Base-by-base conservation (phyloP, 2,888 invertebrate genomes). In the Cremastinae sp. region DNA sequence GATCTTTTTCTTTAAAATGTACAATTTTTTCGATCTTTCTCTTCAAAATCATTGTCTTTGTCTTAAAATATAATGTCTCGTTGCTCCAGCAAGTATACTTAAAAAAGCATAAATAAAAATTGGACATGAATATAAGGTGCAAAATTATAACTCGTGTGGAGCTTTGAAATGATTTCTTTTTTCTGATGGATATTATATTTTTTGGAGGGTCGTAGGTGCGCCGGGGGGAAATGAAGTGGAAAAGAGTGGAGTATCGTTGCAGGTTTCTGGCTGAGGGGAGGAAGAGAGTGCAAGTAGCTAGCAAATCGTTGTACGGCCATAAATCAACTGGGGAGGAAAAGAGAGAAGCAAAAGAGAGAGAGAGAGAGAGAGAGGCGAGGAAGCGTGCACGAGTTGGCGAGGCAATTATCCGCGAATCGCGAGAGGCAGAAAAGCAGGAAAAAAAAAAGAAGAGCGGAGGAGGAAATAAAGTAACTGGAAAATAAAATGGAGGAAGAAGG, bases 401-500 rank as follows among this genome's bases (percentile, higher is more conserved):
- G 81, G 86, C 85, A 87, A 87, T 87, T 87, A 87, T 85, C 84
- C 86, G 85, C 80, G 82, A 83, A 87, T 87, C 84, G 83, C 78
- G 81, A 82, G 80, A 78, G 64, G 65, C 81, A 79, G 77, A 74
- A 53, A 70, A 64, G 68, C 62, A 76, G 47, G 51, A 14, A 14
- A 53, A 34, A 53, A n/a, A 54, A 34, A 69, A 47, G 54, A 61
- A 53, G 75, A 71, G 69, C 38, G 70, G 71, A 68, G 70, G 49
- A 74, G 76, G 62, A 28, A 22, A 36, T n/a, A n/a, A n/a, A n/a
- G n/a, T n/a, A n/a, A n/a, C n/a, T n/a, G n/a, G 59, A 66, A 51
- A 16, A 58, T 41, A n/a, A 47, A 36, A 65, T 49, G 66, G 56
- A 68, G 66, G 58, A n/a, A n/a, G n/a, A n/a, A n/a, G n/a, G n/a